Percentiles rank a stretch among this genome's conserved stretches.
These are phyloP conservation scores for Chromoteleia sp. DNA, from an alignment of 2,888 invertebrate species.

Conservation along the genomic window DNA sequence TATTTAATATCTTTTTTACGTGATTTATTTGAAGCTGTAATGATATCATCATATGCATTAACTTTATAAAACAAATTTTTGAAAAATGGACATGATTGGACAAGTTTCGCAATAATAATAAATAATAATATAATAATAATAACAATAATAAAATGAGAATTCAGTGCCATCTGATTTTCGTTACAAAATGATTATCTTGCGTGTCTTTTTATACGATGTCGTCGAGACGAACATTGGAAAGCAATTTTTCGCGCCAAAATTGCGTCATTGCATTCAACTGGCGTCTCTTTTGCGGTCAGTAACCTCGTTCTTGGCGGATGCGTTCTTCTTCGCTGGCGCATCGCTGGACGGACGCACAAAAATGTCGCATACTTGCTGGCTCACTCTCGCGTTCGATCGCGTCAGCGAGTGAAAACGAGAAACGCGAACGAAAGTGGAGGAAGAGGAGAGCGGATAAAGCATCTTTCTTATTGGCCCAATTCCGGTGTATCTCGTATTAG, in stretches of 20 bases:
- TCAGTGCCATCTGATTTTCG: too few species aligned
- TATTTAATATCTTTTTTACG: too few species aligned
- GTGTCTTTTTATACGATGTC: not conserved
- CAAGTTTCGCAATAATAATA: too few species aligned
- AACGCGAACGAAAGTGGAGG: slow-evolving; percentile 69
- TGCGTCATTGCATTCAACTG: slow-evolving; percentile 12
- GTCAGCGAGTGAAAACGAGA: slow-evolving; percentile 69
- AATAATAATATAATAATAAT: too few species aligned
- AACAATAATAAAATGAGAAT: too few species aligned
- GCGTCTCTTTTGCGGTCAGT: slow-evolving; percentile 47
- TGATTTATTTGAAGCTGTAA: too few species aligned
- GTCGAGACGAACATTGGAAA: too few species aligned
- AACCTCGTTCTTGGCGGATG: slow-evolving; percentile 53
- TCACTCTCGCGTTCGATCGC: slow-evolving; percentile 70
- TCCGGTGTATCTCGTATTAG: slow-evolving; percentile 29
- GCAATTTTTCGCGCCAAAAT: slow-evolving; percentile 47
- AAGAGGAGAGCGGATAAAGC: slow-evolving; percentile 51
- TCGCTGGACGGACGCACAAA: slow-evolving; percentile 54
- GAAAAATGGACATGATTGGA: too few species aligned
- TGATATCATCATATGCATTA: too few species aligned
- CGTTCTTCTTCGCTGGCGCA: slow-evolving; percentile 41
- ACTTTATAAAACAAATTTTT: too few species aligned
- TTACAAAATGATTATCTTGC: not conserved
- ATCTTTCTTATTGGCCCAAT: slow-evolving; percentile 67
- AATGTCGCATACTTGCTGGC: slow-evolving; percentile 67